These are phyloP conservation scores for Heliconius melpomene DNA, from an alignment of 1,140 invertebrate species.

Conservation along the genomic window DNA sequence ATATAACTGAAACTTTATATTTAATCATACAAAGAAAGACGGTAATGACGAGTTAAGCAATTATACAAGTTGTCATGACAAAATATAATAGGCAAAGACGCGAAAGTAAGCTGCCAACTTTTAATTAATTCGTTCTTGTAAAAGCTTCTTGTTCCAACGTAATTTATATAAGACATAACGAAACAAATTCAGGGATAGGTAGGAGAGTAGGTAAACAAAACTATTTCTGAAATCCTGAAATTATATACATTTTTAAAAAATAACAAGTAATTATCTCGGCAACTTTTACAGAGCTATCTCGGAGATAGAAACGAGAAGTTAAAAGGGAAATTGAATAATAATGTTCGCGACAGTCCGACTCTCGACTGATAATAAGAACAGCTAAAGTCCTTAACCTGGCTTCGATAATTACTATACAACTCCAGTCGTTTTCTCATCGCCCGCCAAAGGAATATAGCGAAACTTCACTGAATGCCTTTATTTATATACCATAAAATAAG, in stretches of 20 bases:
- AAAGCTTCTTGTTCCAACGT: background rate
- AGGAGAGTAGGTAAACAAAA: background rate
- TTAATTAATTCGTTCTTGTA: conserved; percentile 1
- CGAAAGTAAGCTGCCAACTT: background rate
- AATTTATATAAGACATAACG: background rate
- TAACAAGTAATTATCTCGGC: background rate
- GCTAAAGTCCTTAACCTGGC: conserved; percentile 46
- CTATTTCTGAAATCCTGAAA: conserved; percentile 8
- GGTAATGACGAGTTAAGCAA: conserved; percentile 3
- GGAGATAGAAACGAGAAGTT: conserved; percentile 14
- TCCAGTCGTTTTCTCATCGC: conserved; percentile 46
- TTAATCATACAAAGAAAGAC: background rate
- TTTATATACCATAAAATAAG: conserved; percentile 41
- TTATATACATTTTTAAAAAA: background rate
- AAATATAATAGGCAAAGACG: background rate
- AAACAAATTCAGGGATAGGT: background rate
- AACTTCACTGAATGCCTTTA: conserved; percentile 40
- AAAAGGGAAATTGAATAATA: conserved; percentile 35
- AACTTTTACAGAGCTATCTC: conserved; percentile 1
- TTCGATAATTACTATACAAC: conserved; percentile 49
- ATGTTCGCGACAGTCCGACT: conserved; percentile 31
- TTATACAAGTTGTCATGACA: background rate
- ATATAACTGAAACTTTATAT: background rate
- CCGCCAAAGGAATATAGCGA: conserved; percentile 43
- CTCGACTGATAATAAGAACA: conserved; percentile 37